phyloP scores from a whole-genome alignment of 2,888 invertebrate species.

The Athalia cordata region DNA sequence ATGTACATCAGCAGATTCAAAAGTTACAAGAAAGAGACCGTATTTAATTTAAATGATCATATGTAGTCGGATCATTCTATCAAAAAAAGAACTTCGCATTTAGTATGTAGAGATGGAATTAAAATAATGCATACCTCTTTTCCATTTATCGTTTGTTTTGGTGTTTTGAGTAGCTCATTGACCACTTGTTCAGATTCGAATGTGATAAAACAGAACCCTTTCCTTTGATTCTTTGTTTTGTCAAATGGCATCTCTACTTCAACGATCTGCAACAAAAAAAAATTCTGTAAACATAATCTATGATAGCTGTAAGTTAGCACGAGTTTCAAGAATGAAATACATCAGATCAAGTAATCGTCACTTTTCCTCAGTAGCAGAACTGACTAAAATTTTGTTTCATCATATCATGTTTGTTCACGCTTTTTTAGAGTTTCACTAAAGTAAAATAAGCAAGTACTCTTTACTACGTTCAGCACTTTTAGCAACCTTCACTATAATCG shows the following conservation, averaged over 20 bases:
- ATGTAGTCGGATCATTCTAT: neutral
- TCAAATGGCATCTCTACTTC: conserved; percentile 98
- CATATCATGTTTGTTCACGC: conserved; percentile 50
- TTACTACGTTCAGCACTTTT: too few relatives aligned
- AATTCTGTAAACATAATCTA: conserved; percentile 20
- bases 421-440: neutral
- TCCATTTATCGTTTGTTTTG: conserved; percentile 94
- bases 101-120: neutral
- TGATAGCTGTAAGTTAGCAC: neutral
- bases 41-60: neutral
- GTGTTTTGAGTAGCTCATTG: conserved; percentile 91
- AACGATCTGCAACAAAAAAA: conserved; percentile 82
- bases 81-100: neutral
- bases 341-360: conserved; percentile 71
- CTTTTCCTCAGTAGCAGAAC: conserved; percentile 72
- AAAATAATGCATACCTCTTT: conserved; percentile 83
- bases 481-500: too few relatives aligned
- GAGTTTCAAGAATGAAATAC: conserved; percentile 43
- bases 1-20: neutral
- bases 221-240: conserved; percentile 96
- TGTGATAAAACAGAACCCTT: conserved; percentile 98
- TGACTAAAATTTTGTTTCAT: conserved; percentile 64
- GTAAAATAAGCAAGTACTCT: too few relatives aligned
- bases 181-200: conserved; percentile 97
- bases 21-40: neutral